A percentile compares a stretch with the other conserved stretches of the same genome.
phyloP scores from a whole-genome alignment of 2,113 vertebrate genomes.

The Vombatus ursinus region DNA sequence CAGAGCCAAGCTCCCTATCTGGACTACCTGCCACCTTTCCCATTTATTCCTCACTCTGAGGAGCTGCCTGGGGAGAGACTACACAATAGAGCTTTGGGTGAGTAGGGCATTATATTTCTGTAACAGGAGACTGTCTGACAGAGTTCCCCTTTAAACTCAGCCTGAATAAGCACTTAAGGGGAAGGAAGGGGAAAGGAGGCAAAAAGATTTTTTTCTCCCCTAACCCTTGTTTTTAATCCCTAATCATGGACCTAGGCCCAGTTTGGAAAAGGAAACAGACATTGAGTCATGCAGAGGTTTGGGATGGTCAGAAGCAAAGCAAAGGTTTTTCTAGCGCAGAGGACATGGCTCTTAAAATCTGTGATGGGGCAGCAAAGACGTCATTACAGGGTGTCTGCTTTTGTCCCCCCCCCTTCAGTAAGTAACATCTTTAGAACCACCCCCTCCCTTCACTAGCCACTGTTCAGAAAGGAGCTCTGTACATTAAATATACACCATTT shows the following conservation, averaged over 20 bases:
- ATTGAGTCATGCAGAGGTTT: conserved; percentile 14
- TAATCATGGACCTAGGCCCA: conserved; percentile 45
- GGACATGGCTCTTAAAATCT: conserved; percentile 1
- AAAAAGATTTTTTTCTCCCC: conserved; percentile 57
- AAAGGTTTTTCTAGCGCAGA: conserved; percentile 6
- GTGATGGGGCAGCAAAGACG: conserved; percentile 1
- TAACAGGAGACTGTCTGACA: conserved; percentile 50
- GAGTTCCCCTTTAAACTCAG: conserved; percentile 55
- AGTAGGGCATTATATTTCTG: conserved; percentile 20
- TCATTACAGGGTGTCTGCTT: conserved; percentile 19
- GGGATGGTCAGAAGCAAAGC: conserved; percentile 44
- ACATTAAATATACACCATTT: conserved; percentile 44
- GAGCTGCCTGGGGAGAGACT: neutral
- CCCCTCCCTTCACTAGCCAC: neutral
- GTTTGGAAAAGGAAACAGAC: neutral
- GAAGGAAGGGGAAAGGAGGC: neutral
- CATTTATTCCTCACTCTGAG: conserved; percentile 48
- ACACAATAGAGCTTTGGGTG: conserved; percentile 24
- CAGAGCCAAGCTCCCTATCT: conserved; percentile 41
- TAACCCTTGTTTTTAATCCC: conserved; percentile 34
- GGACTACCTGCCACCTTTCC: neutral
- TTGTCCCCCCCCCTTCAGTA: neutral
- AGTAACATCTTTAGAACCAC: neutral
- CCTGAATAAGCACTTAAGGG: conserved; percentile 30
- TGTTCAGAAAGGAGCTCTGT: neutral